Conservation (phyloP, 1,140 invertebrate species). For the Camponotus vicinus region DNA sequence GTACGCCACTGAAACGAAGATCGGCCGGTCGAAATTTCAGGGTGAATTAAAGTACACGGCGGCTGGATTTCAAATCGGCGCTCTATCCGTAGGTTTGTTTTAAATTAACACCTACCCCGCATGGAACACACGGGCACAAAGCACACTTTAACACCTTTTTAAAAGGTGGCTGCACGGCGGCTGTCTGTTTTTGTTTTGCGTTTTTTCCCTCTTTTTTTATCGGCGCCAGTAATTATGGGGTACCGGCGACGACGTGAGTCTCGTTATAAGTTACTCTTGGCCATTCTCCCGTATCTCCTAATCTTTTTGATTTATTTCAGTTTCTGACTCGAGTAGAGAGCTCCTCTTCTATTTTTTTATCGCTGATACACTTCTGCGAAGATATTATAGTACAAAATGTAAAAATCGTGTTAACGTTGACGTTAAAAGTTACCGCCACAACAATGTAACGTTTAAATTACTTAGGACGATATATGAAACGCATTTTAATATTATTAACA, state of each 20-base stretch:
- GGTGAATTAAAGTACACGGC: slow-evolving; percentile 29
- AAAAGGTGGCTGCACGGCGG: slow-evolving; percentile 68
- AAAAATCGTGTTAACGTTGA: slow-evolving; percentile 5
- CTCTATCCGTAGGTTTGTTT: slow-evolving; percentile 79
- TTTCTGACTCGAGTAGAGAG: slow-evolving; percentile 35
- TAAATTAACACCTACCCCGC: slow-evolving; percentile 81
- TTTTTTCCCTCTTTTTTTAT: slow-evolving; percentile 27
- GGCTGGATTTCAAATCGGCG: slow-evolving; percentile 62
- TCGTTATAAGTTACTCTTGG: slow-evolving; percentile 67
- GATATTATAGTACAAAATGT: neutral
- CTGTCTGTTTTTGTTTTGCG: slow-evolving; percentile 5
- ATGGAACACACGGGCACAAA: slow-evolving; percentile 64
- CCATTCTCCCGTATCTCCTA: slow-evolving; percentile 32
- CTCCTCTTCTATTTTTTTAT: slow-evolving; percentile 32
- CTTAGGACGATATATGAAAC: neutral
- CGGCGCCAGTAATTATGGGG: slow-evolving; percentile 75
- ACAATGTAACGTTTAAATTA: neutral
- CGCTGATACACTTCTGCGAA: slow-evolving; percentile 20
- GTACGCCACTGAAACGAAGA: slow-evolving; percentile 52
- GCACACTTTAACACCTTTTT: slow-evolving; percentile 83
- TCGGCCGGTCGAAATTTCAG: slow-evolving; percentile 13
- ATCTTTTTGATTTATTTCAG: slow-evolving; percentile 60
- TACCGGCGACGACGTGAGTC: slow-evolving; percentile 71
- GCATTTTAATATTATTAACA: neutral
- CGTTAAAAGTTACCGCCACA: neutral